Base-by-base conservation (phyloP, 1,140 invertebrate genomes). In the Dreissena polymorpha region DNA sequence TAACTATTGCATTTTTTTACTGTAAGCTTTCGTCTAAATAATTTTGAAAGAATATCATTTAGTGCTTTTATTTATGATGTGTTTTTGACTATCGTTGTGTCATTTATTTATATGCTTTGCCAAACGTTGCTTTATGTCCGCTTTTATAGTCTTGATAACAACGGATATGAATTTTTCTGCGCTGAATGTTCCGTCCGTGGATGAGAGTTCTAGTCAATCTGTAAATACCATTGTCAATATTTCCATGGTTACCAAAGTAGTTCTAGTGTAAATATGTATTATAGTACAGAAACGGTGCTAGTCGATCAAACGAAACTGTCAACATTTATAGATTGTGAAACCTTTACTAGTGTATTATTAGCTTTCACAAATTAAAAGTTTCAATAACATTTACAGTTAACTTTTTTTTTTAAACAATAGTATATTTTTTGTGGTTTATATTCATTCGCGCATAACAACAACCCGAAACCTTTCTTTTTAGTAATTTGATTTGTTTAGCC, bases 131-230 rank as follows among this genome's bases (percentile, higher is more conserved):
- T n/a, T n/a, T 70, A 21, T 39, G 51, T 10, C 16, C 51, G 25
- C 51, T 29, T 49, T 70, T 49, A 21, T 39, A 49, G 25, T 70
- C 21, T 25, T 71, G n/a, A 53, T 71, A 71, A 53, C 10, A 51
- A 50, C 71, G 71, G 71, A 73, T 57, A 73, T 57, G 10, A 73
- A 73, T 73, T 57, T 27, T 39, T 21, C 25, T 10, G 21, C 5
- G 50, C 63, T 63, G 50, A 39, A 75, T 75, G 16, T 60, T 78
- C 76, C 76, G 76, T 78, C 76, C 76, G 76, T n/a, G 76, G 76
- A 78, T 78, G 76, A 78, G 76, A 39, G 29, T 27, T 78, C 76
- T 78, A 78, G 76, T 78, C 76, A 78, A 78, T 21, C 53, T 49
- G 21, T 57, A 21, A 63, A 73, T 51, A 39, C 21, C 13, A 25